Percentiles rank a stretch among this genome's conserved stretches.
Conservation (phyloP, 2,113 vertebrate species). For the Progne subis region DNA sequence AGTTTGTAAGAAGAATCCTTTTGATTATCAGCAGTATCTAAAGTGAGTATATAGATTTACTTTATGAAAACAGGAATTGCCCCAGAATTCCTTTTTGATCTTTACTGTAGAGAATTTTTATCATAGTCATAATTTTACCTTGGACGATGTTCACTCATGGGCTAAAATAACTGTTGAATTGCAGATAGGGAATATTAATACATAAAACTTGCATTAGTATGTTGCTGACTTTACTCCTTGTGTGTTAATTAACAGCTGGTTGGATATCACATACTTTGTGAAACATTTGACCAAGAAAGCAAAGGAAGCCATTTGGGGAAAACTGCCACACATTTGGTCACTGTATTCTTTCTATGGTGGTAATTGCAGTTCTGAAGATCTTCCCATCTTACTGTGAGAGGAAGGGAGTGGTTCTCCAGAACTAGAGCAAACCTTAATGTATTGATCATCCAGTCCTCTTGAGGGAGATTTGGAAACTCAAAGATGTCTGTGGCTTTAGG, state of each 20-base stretch:
- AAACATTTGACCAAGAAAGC: neutral
- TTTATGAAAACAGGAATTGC: neutral
- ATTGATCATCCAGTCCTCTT: neutral
- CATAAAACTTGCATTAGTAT: neutral
- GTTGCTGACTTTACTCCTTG: neutral
- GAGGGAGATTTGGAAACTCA: neutral
- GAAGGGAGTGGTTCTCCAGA: neutral
- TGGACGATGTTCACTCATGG: neutral
- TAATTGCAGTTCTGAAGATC: constrained; percentile 5
- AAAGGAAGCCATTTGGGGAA: neutral
- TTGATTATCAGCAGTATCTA: constrained; percentile 70
- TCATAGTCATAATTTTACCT: neutral
- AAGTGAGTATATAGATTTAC: constrained; percentile 67
- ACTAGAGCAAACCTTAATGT: neutral
- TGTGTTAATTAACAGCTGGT: neutral
- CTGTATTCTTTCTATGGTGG: neutral
- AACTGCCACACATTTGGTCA: neutral
- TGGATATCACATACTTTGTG: neutral
- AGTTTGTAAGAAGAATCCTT: constrained; percentile 30
- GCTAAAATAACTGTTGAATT: neutral
- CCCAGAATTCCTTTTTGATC: neutral
- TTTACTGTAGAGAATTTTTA: neutral
- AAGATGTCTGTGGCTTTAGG: neutral
- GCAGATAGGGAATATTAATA: neutral
- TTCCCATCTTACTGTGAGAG: neutral